phyloP scores from a whole-genome alignment of 2,888 invertebrate genomes.

The Rhagonycha fulva region DNA sequence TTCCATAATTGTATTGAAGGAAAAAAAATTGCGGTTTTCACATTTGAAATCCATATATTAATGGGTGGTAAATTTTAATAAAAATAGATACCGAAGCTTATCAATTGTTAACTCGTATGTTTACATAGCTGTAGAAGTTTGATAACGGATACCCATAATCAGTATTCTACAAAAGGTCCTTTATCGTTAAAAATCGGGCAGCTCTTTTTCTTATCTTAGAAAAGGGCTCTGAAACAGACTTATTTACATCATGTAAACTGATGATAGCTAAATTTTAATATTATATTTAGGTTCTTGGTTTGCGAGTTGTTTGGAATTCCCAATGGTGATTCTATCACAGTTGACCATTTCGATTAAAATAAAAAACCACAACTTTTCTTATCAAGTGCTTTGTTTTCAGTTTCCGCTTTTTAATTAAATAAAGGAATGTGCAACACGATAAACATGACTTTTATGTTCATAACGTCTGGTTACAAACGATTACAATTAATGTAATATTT shows the following conservation, averaged over 20 bases:
- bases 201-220: conserved; percentile 1
- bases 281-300: background rate
- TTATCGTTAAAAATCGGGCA: background rate
- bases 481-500: background rate
- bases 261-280: background rate
- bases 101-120: background rate
- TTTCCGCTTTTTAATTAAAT: conserved; percentile 1
- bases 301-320: background rate
- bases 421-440: background rate
- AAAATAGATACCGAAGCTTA: background rate
- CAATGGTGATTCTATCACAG: background rate
- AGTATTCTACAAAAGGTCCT: background rate
- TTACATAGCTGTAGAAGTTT: background rate
- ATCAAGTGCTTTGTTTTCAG: background rate
- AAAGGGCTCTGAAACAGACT: background rate
- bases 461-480: background rate
- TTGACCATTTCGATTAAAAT: background rate
- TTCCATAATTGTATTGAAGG: no score
- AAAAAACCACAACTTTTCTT: background rate
- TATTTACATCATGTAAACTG: background rate
- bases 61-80: background rate
- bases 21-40: background rate
- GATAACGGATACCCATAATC: conserved; percentile 1
- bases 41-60: background rate
- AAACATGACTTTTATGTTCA: background rate